Evolutionary conservation across 2,113 vertebrate genomes (phyloP).

Genomic region (Laticauda colubrina): DNA sequence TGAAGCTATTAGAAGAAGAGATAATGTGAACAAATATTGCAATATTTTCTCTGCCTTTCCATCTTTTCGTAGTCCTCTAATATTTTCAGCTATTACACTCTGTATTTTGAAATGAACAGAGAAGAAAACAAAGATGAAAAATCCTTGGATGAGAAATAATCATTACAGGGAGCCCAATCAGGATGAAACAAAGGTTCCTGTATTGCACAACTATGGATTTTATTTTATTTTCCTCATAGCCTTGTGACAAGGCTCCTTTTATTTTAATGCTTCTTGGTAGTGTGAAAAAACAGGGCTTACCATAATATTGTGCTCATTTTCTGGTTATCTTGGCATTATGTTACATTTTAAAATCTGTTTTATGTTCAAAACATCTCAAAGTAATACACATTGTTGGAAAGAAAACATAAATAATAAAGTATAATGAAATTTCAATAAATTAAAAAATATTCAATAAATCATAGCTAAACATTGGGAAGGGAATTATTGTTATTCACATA

Average conservation of each 20-base stretch:
- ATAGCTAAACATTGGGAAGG: neutral
- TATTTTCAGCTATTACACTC: neutral
- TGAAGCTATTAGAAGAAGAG: neutral
- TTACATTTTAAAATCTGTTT: neutral
- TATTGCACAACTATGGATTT: neutral
- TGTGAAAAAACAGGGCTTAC: neutral
- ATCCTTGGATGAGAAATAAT: neutral
- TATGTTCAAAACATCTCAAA: neutral
- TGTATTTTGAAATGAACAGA: neutral
- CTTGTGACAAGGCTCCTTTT: neutral
- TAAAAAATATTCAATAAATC: neutral
- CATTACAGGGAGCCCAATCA: neutral
- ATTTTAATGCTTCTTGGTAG: neutral
- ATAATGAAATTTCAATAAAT: neutral
- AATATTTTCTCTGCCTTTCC: neutral
- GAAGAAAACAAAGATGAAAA: neutral
- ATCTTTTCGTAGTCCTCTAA: neutral
- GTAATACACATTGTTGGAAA: neutral
- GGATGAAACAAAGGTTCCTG: neutral
- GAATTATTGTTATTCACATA: neutral
- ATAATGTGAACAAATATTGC: conserved; percentile 24
- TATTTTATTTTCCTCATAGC: neutral
- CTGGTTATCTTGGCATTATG: neutral
- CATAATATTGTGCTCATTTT: neutral
- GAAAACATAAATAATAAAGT: neutral